Percentiles rank a stretch among this genome's conserved stretches.
phyloP scores from a whole-genome alignment of 2,888 invertebrate genomes.

The Hydraecia micacea region DNA sequence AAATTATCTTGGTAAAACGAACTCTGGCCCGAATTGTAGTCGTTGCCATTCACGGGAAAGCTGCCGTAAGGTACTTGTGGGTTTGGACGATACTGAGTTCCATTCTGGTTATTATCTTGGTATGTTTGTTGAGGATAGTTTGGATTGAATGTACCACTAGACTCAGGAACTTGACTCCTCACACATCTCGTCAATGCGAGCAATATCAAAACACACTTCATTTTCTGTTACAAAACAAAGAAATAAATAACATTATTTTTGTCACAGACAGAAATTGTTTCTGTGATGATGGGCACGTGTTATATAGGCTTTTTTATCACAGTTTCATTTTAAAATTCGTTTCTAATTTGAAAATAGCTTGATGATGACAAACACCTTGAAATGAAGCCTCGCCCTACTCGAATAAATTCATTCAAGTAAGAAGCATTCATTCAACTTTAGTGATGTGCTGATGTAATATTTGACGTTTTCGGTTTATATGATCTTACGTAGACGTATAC shows the following conservation, averaged over 20 bases:
- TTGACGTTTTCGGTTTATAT: slow-evolving; percentile 40
- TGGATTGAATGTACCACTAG: slow-evolving; percentile 77
- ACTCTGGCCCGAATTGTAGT: slow-evolving; percentile 82
- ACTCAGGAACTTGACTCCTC: slow-evolving; percentile 80
- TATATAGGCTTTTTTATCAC: slow-evolving; percentile 59
- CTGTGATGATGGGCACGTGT: slow-evolving; percentile 33
- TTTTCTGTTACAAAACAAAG: slow-evolving; percentile 73
- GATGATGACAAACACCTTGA: slow-evolving; percentile 69
- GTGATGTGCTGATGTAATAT: slow-evolving; percentile 40
- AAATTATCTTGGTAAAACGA: slow-evolving; percentile 84
- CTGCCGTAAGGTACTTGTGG: slow-evolving; percentile 85
- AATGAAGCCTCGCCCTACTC: slow-evolving; percentile 75
- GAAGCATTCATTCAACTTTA: slow-evolving; percentile 52
- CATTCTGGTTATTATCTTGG: slow-evolving; percentile 77
- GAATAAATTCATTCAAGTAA: slow-evolving; percentile 37
- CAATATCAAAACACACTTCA: slow-evolving; percentile 79
- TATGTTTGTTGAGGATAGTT: slow-evolving; percentile 80
- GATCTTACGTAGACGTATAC: neutral
- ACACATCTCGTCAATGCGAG: slow-evolving; percentile 78
- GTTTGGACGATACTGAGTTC: slow-evolving; percentile 79
- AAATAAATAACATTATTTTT: slow-evolving; percentile 51
- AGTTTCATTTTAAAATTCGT: slow-evolving; percentile 65
- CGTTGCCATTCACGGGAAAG: slow-evolving; percentile 82
- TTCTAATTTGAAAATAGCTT: slow-evolving; percentile 70
- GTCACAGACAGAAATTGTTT: slow-evolving; percentile 18